Base-by-base conservation (phyloP, 2,797 vertebrate species). In the Pangasius krempfi region DNA sequence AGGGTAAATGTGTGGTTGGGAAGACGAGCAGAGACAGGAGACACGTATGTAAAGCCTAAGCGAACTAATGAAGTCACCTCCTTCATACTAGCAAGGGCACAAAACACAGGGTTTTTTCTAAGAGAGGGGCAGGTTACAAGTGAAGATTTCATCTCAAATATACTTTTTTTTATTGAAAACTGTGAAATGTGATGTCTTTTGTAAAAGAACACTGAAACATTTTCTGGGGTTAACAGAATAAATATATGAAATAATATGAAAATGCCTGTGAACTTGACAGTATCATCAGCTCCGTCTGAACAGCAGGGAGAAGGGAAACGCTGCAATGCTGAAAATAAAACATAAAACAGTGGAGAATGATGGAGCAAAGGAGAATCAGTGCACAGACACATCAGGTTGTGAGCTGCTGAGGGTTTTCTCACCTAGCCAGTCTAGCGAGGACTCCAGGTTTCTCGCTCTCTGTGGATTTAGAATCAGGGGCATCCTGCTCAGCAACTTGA, bases 371-470 rank as follows among this genome's bases (percentile, higher is more conserved):
- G 3, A 54, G 37, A 79, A 73, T 70, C 5, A 13, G 50, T 66
- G 13, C 44, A 87, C 30, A 64, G 40, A 64, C 18, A 79, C 64
- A 52, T 22, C 64, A 44, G 6, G 5, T 18, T 20, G n/a, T 66
- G n/a, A 73, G 2, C 22, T 52, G 7, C 22, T 54, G 18, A 14
- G 30, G 47, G 60, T 4, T 85, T 84, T 80, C 89, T 91, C 60
- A 92, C 91, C 92, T 89, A 40, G 80, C 88, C 33, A 92, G 47
- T 86, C 85, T 88, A 50, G 83, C 52, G 16, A 92, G 64, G 9
- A 88, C 16, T 25, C 89, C 79, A 1, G 83, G n/a, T 13, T 86
- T 79, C 47, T 85, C 88, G 37, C 50, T 86, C 16, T 68, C 58
- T 79, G 33, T 58, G 64, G 64, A 83, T 76, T 54, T 50, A 9